Base-by-base conservation (phyloP, 2,113 vertebrate genomes). In the Nibea coibor region DNA sequence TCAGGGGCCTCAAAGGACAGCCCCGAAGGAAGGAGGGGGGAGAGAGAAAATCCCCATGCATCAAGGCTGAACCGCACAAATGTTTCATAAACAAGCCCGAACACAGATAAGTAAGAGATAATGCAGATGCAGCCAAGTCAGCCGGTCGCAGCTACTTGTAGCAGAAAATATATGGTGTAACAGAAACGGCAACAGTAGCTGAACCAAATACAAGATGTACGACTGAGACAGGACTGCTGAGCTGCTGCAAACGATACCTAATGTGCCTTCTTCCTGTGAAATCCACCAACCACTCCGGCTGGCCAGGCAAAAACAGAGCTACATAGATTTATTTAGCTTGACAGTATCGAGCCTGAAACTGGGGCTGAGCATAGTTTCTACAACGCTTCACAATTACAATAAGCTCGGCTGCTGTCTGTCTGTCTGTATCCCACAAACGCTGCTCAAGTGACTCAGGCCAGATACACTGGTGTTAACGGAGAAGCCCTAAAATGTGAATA, bases 1-100 rank as follows among this genome's bases (percentile, higher is more conserved):
- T 57, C 76, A 79, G 71, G 73, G 84, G 87, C 78, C 89, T 92
- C 87, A 78, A 64, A 81, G 85, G 83, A 88, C 82, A 87, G 57
- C 79, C 56, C 75, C 64, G 56, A 43, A 71, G 69, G 81, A 17
- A 45, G 9, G 11, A 0, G 31, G 4, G 31, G 31, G 5, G 16
- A 6, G 10, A 65, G 31, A 16, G 51, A 72, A 64, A 77, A 67
- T 64, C 78, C 70, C 73, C 39, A 58, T 75, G 82, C 81, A 82
- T 83, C 70, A 66, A 53, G 77, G 69, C 66, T 82, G 16, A n/a
- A 84, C 75, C 15, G 77, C 71, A 70, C 83, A 83, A 42, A 86
- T 87, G 78, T 78, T 42, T 70, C 54, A 66, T 48, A 62, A 63
- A 78, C 24, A 74, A 24, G 12, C 24, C 16, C 14, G 45, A 26